Conservation (phyloP, 2,797 vertebrate species). For the Amniataba percoides region DNA sequence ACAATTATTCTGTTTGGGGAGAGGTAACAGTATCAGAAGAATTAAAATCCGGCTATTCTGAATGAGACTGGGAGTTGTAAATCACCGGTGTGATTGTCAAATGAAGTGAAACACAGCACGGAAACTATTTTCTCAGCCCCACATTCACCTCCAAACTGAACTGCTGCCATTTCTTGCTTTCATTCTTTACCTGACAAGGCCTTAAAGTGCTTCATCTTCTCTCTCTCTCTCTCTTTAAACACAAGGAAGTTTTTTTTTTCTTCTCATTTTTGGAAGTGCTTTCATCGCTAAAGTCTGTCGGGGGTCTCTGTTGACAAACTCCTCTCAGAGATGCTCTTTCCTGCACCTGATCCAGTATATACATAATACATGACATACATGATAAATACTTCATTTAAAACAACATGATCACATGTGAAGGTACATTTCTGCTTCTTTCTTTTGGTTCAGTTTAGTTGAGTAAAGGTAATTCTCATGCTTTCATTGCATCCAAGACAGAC, state of each 20-base stretch:
- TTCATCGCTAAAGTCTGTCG: slow-evolving; percentile 29
- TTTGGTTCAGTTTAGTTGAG: slow-evolving; percentile 74
- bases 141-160: slow-evolving; percentile 43
- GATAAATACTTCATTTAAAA: slow-evolving; percentile 71
- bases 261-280: slow-evolving; percentile 65
- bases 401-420: slow-evolving; percentile 55
- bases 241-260: slow-evolving; percentile 49
- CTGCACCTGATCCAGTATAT: slow-evolving; percentile 39
- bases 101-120: slow-evolving; percentile 23
- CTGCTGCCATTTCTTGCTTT: slow-evolving; percentile 26
- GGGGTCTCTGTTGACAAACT: slow-evolving; percentile 43
- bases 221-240: slow-evolving; percentile 40
- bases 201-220: slow-evolving; percentile 77
- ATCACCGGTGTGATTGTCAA: slow-evolving; percentile 36
- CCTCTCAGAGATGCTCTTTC: slow-evolving; percentile 48
- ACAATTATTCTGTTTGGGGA: slow-evolving; percentile 18
- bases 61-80: slow-evolving; percentile 29
- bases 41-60: slow-evolving; percentile 8
- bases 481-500: slow-evolving; percentile 67
- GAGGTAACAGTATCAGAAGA: slow-evolving; percentile 12
- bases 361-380: slow-evolving; percentile 69
- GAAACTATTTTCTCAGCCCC: slow-evolving; percentile 24
- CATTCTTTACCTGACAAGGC: slow-evolving; percentile 62
- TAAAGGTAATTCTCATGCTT: slow-evolving; percentile 75
- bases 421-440: slow-evolving; percentile 67